Evolutionary conservation across 2,888 invertebrate genomes (phyloP).

Genomic region (Ecdyonurus torrentis): DNA sequence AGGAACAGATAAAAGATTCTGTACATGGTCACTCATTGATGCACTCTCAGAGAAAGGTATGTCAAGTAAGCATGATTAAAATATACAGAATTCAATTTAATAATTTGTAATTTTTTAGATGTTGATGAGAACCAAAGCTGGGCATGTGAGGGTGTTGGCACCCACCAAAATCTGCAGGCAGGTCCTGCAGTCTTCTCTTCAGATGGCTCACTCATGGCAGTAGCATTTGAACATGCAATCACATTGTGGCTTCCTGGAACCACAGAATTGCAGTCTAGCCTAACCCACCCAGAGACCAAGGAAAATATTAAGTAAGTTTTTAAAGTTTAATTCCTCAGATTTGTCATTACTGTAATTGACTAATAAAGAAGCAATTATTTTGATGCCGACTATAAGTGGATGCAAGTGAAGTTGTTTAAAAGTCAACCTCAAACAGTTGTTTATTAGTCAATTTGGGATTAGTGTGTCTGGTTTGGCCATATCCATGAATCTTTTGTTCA

Average conservation of each 20-base stretch:
- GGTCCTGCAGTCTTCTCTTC: slow-evolving; percentile 45
- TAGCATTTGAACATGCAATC: slow-evolving; percentile 44
- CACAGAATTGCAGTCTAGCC: slow-evolving; percentile 37
- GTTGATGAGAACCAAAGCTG: slow-evolving; percentile 40
- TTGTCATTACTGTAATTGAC: slow-evolving; percentile 9
- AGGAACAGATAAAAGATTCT: slow-evolving; percentile 49
- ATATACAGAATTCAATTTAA: too few species aligned
- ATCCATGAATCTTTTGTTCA: too few species aligned
- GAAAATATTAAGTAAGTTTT: slow-evolving; percentile 26
- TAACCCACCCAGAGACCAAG: slow-evolving; percentile 27
- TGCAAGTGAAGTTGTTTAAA: too few species aligned
- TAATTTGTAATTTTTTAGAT: slow-evolving; percentile 15
- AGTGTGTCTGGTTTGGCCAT: too few species aligned
- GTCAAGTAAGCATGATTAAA: slow-evolving; percentile 13
- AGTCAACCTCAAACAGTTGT: too few species aligned
- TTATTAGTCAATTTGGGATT: too few species aligned
- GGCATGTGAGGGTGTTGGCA: slow-evolving; percentile 44
- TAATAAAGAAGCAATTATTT: too few species aligned
- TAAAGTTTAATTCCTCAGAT: slow-evolving; percentile 5
- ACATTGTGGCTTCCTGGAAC: slow-evolving; percentile 51
- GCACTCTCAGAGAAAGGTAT: slow-evolving; percentile 35
- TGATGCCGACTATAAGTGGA: too few species aligned
- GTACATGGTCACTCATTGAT: slow-evolving; percentile 47
- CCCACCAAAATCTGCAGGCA: slow-evolving; percentile 39
- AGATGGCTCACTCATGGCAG: slow-evolving; percentile 60